Evolutionary conservation across 1,140 invertebrate genomes (phyloP).

Genomic region (Campodea augens): DNA sequence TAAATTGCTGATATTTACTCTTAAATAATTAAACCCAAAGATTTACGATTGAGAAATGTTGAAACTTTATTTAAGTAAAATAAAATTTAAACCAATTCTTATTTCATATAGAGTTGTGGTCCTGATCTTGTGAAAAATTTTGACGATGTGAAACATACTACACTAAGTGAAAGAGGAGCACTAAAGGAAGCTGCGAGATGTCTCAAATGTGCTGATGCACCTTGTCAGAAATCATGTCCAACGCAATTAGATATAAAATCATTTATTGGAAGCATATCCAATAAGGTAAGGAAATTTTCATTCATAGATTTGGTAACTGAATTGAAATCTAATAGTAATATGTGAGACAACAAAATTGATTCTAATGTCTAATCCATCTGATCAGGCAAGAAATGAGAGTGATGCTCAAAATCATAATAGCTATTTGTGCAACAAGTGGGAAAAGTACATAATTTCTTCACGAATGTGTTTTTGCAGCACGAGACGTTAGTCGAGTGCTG

Average conservation of each 20-base stretch:
- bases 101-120: constrained; percentile 28
- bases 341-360: not conserved
- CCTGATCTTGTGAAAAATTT: constrained; percentile 69
- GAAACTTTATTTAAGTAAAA: no score
- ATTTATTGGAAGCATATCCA: constrained; percentile 91
- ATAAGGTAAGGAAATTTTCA: constrained; percentile 42
- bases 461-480: no score
- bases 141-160: constrained; percentile 93
- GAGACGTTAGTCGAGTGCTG: no score
- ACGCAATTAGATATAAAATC: constrained; percentile 92
- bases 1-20: no score
- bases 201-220: constrained; percentile 93
- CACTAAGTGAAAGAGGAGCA: constrained; percentile 82
- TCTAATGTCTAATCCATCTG: no score
- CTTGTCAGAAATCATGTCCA: constrained; percentile 95
- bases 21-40: no score
- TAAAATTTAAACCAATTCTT: constrained; percentile 1
- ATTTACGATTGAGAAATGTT: no score
- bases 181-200: constrained; percentile 77
- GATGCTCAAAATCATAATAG: no score
- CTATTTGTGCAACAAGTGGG: no score
- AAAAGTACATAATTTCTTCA: no score
- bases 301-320: not conserved
- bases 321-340: not conserved
- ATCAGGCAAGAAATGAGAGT: no score